phyloP scores from a whole-genome alignment of 2,113 vertebrate genomes.

The Greenwoodochromis staneri region DNA sequence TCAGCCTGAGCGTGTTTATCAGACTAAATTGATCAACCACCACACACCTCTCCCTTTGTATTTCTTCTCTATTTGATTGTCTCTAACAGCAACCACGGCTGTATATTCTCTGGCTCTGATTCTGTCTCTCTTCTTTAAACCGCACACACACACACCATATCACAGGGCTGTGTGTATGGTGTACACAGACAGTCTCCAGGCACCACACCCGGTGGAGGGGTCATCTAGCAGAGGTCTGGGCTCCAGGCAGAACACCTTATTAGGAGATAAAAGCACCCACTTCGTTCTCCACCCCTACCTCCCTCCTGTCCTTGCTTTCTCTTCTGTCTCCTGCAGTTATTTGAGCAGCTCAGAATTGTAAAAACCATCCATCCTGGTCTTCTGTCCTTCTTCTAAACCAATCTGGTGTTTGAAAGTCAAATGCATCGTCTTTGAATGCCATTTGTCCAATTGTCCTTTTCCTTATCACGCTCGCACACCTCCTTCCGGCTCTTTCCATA shows the following conservation, averaged over 20 bases:
- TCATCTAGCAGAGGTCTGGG: constrained; percentile 44
- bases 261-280: constrained; percentile 64
- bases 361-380: not conserved
- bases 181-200: constrained; percentile 58
- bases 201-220: constrained; percentile 56
- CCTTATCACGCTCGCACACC: not conserved
- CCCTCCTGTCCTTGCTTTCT: not conserved
- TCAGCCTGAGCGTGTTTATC: not conserved
- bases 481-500: not conserved
- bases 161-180: constrained; percentile 31
- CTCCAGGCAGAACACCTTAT: constrained; percentile 66
- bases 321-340: not conserved
- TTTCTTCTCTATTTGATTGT: not conserved
- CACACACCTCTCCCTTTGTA: not conserved
- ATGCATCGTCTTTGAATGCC: not conserved
- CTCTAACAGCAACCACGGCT: not conserved
- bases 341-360: not conserved
- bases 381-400: not conserved
- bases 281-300: not conserved
- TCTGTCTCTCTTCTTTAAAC: not conserved
- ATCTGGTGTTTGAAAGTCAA: not conserved
- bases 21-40: not conserved
- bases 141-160: not conserved
- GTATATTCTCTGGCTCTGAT: not conserved
- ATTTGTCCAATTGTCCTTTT: not conserved